Evolutionary conservation across 1,140 invertebrate genomes (phyloP).

Genomic region (Micrasema minimum): DNA sequence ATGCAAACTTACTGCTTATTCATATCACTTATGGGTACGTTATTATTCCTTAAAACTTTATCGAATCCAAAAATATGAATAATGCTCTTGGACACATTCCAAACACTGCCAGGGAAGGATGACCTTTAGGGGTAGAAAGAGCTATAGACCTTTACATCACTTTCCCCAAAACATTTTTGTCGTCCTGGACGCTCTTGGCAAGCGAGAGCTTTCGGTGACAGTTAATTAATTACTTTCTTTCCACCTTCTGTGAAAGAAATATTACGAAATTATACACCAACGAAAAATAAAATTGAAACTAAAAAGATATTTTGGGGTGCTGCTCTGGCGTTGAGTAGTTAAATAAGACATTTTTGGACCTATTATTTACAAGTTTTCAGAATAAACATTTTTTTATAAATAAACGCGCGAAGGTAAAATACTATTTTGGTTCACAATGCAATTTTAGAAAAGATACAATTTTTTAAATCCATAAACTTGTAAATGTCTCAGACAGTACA

Average conservation of each 20-base stretch:
- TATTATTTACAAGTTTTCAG: too few species aligned
- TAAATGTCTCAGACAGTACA: too few species aligned
- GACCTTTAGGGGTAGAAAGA: slow-evolving; percentile 33
- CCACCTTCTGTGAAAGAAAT: slow-evolving; percentile 26
- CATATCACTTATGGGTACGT: slow-evolving; percentile 50
- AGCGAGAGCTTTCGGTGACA: slow-evolving; percentile 32
- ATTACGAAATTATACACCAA: slow-evolving; percentile 16
- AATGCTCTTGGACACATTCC: slow-evolving; percentile 45
- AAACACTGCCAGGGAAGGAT: slow-evolving; percentile 35
- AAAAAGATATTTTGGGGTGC: too few species aligned
- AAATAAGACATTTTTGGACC: too few species aligned
- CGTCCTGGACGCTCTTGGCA: slow-evolving; percentile 31
- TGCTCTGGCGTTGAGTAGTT: too few species aligned
- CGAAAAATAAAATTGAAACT: slow-evolving; percentile 9
- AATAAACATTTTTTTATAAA: too few species aligned
- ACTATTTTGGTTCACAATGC: too few species aligned
- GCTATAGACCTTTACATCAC: slow-evolving; percentile 15
- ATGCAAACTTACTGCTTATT: slow-evolving; percentile 40
- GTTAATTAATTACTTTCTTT: slow-evolving; percentile 41
- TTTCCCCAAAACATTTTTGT: slow-evolving; percentile 33
- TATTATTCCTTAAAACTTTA: slow-evolving; percentile 50
- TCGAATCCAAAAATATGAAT: slow-evolving; percentile 47
- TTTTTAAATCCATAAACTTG: too few species aligned
- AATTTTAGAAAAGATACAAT: too few species aligned
- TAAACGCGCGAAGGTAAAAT: too few species aligned